Conservation (phyloP, 2,113 vertebrate species). For the Crypturellus undulatus region DNA sequence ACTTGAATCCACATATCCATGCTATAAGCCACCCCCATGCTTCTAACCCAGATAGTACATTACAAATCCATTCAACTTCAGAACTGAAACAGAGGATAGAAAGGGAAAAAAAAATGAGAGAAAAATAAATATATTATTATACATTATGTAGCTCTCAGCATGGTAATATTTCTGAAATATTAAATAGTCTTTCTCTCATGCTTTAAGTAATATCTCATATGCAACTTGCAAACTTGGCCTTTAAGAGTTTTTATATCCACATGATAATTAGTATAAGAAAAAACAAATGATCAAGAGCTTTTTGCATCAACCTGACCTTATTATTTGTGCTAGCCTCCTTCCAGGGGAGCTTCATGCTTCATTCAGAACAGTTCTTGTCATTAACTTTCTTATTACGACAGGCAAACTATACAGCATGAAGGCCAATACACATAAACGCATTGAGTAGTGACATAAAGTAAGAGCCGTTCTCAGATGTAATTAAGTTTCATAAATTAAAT, state of each 20-base stretch:
- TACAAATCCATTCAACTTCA: background rate
- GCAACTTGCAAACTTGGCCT: background rate
- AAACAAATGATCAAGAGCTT: background rate
- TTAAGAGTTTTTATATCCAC: background rate
- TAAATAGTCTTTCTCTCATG: background rate
- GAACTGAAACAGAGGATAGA: background rate
- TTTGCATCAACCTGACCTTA: background rate
- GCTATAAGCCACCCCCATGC: background rate
- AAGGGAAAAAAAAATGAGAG: background rate
- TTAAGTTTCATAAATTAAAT: slow-evolving; percentile 7
- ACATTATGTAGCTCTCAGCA: background rate
- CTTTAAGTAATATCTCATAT: background rate
- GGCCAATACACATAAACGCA: rapidly evolving
- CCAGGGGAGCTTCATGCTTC: background rate
- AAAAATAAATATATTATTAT: background rate
- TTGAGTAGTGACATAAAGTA: background rate
- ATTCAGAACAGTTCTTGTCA: background rate
- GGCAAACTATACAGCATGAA: background rate
- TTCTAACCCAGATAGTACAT: background rate
- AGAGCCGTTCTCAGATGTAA: background rate
- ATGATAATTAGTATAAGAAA: background rate
- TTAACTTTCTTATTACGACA: background rate
- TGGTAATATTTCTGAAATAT: background rate
- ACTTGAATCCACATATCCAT: background rate
- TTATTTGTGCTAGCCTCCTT: background rate